Conservation (phyloP, 2,113 vertebrate species). For the Aphelocoma coerulescens region DNA sequence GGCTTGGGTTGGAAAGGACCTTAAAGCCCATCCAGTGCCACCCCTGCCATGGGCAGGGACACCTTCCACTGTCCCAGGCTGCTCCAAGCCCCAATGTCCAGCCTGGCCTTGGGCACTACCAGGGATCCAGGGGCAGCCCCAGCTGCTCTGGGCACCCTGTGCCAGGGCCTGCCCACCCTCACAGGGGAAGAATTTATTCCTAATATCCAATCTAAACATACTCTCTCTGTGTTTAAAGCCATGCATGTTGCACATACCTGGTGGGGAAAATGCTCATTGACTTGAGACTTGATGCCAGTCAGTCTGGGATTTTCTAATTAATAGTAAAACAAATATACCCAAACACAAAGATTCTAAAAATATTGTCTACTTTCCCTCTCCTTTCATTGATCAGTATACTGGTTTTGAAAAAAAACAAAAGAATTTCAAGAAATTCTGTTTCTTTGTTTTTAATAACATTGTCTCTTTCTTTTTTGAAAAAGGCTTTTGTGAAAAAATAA, state of each 20-base stretch:
- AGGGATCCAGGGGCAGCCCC: neutral
- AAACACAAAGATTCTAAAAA: neutral
- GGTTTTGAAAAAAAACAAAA: neutral
- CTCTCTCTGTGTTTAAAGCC: neutral
- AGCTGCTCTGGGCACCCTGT: neutral
- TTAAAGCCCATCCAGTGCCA: accelerated
- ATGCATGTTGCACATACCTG: neutral
- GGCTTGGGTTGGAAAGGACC: neutral
- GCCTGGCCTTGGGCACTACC: neutral
- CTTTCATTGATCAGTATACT: neutral
- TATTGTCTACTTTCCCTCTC: neutral
- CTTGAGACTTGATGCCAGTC: neutral
- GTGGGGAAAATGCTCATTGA: neutral
- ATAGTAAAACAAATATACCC: neutral
- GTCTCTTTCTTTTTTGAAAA: neutral
- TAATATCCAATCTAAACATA: neutral
- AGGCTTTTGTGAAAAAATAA: neutral
- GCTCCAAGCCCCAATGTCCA: neutral
- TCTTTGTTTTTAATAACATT: neutral
- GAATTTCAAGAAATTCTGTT: neutral
- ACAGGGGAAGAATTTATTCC: neutral
- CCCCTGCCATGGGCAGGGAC: neutral
- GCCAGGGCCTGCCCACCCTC: neutral
- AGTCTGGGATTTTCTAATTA: neutral
- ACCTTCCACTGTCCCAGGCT: neutral